A percentile compares a stretch with the other conserved stretches of the same genome.
phyloP scores from a whole-genome alignment of 2,797 vertebrate species.

The Hippoglossus hippoglossus region DNA sequence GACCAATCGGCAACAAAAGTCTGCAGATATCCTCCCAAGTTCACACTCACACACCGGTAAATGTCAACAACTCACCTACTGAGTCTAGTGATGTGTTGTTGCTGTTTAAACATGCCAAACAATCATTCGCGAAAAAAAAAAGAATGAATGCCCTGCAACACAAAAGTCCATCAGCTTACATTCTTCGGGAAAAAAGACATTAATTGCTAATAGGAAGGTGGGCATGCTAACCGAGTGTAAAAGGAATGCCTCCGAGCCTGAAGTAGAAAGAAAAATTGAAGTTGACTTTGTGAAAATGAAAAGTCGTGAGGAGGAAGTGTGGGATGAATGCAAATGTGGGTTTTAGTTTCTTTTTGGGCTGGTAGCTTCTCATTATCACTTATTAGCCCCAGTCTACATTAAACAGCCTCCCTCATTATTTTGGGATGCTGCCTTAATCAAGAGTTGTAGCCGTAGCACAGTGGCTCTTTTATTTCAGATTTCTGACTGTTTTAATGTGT shows the following conservation, averaged over 20 bases:
- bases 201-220: slow-evolving; percentile 13
- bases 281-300: slow-evolving; percentile 36
- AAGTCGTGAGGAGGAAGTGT: slow-evolving; percentile 5
- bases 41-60: too few relatives aligned
- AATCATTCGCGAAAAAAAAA: slow-evolving; percentile 2
- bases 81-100: too few relatives aligned
- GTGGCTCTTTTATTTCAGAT: too few relatives aligned
- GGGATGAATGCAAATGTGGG: slow-evolving; percentile 16
- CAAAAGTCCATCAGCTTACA: neutral
- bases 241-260: neutral
- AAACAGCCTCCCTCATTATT: slow-evolving; percentile 56
- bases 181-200: neutral
- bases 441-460: slow-evolving; percentile 6
- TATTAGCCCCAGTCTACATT: slow-evolving; percentile 55
- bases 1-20: too few relatives aligned
- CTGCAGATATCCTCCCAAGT: too few relatives aligned
- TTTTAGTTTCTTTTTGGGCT: slow-evolving; percentile 5
- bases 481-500: too few relatives aligned
- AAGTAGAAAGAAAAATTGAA: slow-evolving; percentile 23
- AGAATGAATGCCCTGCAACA: neutral
- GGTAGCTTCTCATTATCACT: slow-evolving; percentile 48
- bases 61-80: too few relatives aligned
- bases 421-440: slow-evolving; percentile 48
- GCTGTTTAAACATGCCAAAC: too few relatives aligned
- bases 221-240: neutral